Conservation (phyloP, 2,888 invertebrate species). For the Julus scanicus region DNA sequence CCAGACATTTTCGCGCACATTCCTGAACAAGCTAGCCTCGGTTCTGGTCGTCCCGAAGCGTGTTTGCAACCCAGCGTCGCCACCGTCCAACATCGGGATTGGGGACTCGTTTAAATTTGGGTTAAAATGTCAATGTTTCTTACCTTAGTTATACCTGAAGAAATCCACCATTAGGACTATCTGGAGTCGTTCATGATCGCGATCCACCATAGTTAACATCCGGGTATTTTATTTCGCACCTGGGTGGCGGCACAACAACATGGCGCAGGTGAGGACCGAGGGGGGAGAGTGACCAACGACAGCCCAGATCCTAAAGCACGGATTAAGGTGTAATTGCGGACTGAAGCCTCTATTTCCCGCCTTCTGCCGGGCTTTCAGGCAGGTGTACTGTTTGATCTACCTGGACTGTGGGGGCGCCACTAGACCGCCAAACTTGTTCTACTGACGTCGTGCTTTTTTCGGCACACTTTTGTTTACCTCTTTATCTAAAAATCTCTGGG, state of each 20-base stretch:
- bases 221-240: neutral
- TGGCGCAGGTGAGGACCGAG: constrained; percentile 24
- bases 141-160: neutral
- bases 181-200: constrained; percentile 3
- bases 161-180: constrained; percentile 7
- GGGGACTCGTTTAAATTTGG: neutral
- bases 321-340: neutral
- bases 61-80: neutral
- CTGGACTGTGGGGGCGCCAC: constrained; percentile 15
- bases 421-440: neutral
- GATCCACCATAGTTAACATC: neutral
- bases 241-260: constrained; percentile 17
- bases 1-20: constrained; percentile 17
- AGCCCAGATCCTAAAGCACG: neutral
- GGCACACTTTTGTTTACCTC: too few relatives aligned
- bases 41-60: neutral
- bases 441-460: too few relatives aligned
- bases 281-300: neutral
- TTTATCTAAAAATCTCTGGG: too few relatives aligned
- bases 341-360: neutral
- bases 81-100: neutral
- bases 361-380: neutral
- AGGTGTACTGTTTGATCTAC: neutral
- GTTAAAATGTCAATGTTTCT: neutral
- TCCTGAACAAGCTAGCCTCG: neutral